Evolutionary conservation across 2,888 invertebrate species (phyloP).

Genomic region (Spatulosminthurus flaviceps): DNA sequence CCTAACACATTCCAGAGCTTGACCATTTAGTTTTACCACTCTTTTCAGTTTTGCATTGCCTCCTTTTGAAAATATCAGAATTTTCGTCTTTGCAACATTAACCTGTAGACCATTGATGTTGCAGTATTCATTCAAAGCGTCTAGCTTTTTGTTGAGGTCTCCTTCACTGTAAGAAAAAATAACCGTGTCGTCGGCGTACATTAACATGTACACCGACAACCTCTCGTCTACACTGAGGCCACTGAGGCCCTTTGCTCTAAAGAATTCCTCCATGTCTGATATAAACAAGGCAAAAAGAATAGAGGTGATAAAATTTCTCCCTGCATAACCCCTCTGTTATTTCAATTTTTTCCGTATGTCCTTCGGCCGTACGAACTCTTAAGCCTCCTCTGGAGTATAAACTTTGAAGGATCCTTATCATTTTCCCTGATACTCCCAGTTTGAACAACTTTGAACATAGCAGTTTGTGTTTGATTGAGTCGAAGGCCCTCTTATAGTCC

Average conservation of each 20-base stretch:
- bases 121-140: background rate
- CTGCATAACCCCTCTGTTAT: background rate
- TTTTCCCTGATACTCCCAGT: slow-evolving; percentile 16
- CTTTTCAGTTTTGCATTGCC: background rate
- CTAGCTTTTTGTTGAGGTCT: background rate
- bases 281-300: background rate
- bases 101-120: background rate
- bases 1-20: background rate
- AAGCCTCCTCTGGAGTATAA: background rate
- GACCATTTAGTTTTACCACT: background rate
- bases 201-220: background rate
- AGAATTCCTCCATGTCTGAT: background rate
- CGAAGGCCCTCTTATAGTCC: slow-evolving; percentile 16
- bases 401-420: slow-evolving; percentile 1
- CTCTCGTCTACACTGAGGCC: background rate
- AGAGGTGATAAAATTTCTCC: background rate
- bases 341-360: background rate
- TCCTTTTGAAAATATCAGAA: background rate
- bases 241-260: background rate
- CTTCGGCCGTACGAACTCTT: background rate
- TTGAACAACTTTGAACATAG: slow-evolving; percentile 21
- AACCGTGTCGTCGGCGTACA: slow-evolving; percentile 26
- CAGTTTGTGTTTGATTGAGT: background rate
- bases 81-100: slow-evolving; percentile 8
- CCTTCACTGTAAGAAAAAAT: background rate